phyloP scores from a whole-genome alignment of 2,888 invertebrate genomes.

The Desoria tigrina region DNA sequence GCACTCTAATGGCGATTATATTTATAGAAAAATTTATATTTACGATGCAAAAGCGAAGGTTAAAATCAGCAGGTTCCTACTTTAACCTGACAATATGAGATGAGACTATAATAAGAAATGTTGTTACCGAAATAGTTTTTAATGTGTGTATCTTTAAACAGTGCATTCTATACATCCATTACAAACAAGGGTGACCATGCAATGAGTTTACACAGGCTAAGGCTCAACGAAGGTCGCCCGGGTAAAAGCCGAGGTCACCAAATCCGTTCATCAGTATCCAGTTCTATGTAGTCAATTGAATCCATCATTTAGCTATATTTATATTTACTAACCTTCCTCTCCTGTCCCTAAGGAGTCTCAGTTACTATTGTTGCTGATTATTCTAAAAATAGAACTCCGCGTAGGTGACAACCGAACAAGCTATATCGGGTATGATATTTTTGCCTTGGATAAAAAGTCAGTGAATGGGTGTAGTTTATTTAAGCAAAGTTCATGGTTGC shows the following conservation, averaged over 20 bases:
- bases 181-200: too few relatives aligned
- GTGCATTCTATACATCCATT: too few relatives aligned
- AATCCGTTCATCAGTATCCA: too few relatives aligned
- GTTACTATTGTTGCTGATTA: background rate
- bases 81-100: too few relatives aligned
- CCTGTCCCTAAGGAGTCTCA: background rate
- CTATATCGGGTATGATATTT: background rate
- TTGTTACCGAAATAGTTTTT: too few relatives aligned
- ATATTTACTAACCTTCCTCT: conserved; percentile 5
- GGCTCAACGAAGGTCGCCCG: conserved; percentile 1
- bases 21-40: too few relatives aligned
- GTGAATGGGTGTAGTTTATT: conserved; percentile 6
- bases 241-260: conserved; percentile 18
- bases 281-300: background rate
- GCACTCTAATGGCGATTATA: too few relatives aligned
- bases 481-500: conserved; percentile 8
- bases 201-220: too few relatives aligned
- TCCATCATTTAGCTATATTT: background rate
- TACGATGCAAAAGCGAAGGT: too few relatives aligned
- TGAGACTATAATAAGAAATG: too few relatives aligned
- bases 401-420: background rate
- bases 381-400: background rate
- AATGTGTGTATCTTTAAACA: too few relatives aligned
- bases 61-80: too few relatives aligned
- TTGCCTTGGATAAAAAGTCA: background rate